Base-by-base conservation (phyloP, 2,888 invertebrate species). In the Elegia similella region DNA sequence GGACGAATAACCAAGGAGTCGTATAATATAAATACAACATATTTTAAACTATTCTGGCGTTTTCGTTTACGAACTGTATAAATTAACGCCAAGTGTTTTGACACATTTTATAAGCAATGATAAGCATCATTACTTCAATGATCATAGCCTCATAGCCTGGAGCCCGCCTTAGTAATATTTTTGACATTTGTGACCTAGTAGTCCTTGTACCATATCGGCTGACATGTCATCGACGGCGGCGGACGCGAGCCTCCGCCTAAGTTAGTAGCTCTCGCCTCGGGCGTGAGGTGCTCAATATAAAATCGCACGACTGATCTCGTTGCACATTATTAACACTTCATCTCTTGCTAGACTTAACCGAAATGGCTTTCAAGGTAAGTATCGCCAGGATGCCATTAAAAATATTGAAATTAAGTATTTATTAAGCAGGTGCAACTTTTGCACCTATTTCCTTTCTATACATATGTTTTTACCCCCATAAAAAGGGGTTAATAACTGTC, bases 151-250 rank as follows among this genome's bases (percentile, higher is more conserved):
- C 29, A 23, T 30, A 43, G 44, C 42, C 30, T 15, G n/a, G 42
- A 42, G 42, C 29, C 10, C 32, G 23, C 15, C 42, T 55, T 32
- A 47, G 53, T 42, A 44, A 57, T 59, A 53, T 59, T 54, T 61
- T 60, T 59, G 30, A 53, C 55, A 59, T 64, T 61, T 59, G 59
- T 61, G 62, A 68, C 58, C 67, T 67, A 44, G 76, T 68, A 72
- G 72, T 69, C 76, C 76, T 78, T 75, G 77, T 71, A 56, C 66
- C 60, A 73, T 65, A 70, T 70, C 64, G 68, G 71, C 64, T 62
- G 58, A 58, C 67, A 59, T 68, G 68, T 72, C 72, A 72, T 73
- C 70, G 64, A 53, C 48, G 53, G 55, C 70, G 64, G 54, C 48
- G 53, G 55, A 55, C 58, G 56, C 42, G 59, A 60, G 54, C 62